phyloP scores from a whole-genome alignment of 2,113 vertebrate genomes.

The Dipodomys stephensi region DNA sequence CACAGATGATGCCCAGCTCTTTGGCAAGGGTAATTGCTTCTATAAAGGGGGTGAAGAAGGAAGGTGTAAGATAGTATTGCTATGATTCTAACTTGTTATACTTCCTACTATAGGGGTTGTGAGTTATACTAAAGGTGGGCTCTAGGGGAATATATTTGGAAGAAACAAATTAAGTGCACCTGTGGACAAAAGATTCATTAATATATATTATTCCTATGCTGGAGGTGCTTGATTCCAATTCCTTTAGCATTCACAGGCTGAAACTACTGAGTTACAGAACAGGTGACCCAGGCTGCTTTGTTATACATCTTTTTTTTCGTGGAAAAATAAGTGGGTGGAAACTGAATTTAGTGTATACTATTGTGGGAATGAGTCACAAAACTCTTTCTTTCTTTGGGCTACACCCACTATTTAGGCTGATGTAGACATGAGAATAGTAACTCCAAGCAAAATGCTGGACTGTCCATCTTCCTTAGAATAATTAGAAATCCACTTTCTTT shows the following conservation, averaged over 20 bases:
- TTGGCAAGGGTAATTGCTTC: not conserved
- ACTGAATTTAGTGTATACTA: conserved; percentile 58
- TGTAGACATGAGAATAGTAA: conserved; percentile 38
- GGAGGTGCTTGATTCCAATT: conserved; percentile 25
- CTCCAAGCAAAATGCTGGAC: conserved; percentile 9
- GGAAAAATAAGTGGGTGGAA: conserved; percentile 59
- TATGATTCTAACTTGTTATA: not conserved
- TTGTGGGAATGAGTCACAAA: conserved; percentile 63
- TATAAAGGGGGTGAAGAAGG: conserved; percentile 39
- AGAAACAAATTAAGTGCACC: conserved; percentile 22
- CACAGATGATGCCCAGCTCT: not conserved
- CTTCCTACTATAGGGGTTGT: not conserved
- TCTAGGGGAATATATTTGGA: conserved; percentile 19
- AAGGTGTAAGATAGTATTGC: not conserved
- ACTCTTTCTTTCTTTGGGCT: conserved; percentile 19
- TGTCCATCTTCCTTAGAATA: not conserved
- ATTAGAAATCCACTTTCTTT: conserved; percentile 25
- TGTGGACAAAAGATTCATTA: not conserved
- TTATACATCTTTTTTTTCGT: conserved; percentile 46
- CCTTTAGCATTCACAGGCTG: conserved; percentile 40
- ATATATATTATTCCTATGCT: not conserved
- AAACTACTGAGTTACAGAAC: conserved; percentile 61
- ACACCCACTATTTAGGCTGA: conserved; percentile 58
- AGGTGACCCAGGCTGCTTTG: conserved; percentile 49
- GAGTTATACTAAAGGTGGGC: not conserved